phyloP scores from a whole-genome alignment of 2,888 invertebrate species.

The Watsonalla cultraria region DNA sequence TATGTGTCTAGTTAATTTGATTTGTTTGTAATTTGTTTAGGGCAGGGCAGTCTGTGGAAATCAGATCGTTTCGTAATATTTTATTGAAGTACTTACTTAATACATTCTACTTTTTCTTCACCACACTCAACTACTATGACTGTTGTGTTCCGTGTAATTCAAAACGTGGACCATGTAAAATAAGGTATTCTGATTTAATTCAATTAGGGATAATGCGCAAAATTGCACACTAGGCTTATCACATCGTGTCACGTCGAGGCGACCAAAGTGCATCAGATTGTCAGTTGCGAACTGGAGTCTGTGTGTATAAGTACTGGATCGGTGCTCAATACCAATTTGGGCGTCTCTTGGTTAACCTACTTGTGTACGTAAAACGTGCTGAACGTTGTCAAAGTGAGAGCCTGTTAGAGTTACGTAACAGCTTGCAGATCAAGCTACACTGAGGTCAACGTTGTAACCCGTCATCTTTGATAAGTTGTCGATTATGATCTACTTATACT shows the following conservation, averaged over 20 bases:
- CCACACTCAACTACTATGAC: too few species aligned
- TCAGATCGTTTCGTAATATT: neutral
- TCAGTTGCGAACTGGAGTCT: slow-evolving; percentile 42
- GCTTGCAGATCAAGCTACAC: slow-evolving; percentile 28
- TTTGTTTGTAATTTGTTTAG: slow-evolving; percentile 1
- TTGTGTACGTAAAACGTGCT: slow-evolving; percentile 14
- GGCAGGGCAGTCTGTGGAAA: neutral
- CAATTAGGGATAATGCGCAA: slow-evolving; percentile 4
- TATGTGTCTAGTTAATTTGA: slow-evolving; percentile 12
- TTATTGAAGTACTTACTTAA: neutral
- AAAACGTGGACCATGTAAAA: too few species aligned
- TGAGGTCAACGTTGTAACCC: slow-evolving; percentile 30
- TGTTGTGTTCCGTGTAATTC: neutral
- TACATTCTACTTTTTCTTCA: too few species aligned
- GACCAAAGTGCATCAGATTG: slow-evolving; percentile 59
- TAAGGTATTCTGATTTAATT: too few species aligned
- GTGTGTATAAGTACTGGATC: slow-evolving; percentile 46
- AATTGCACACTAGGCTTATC: slow-evolving; percentile 44
- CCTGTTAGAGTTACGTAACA: slow-evolving; percentile 16
- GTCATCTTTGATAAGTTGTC: slow-evolving; percentile 27
- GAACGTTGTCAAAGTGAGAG: slow-evolving; percentile 8
- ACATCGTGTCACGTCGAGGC: slow-evolving; percentile 37
- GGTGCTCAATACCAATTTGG: slow-evolving; percentile 26
- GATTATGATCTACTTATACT: slow-evolving; percentile 32
- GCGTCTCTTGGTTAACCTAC: slow-evolving; percentile 16